These are phyloP conservation scores for Glaucidium brasilianum DNA, from an alignment of 2,113 vertebrate species.

Conservation along the genomic window DNA sequence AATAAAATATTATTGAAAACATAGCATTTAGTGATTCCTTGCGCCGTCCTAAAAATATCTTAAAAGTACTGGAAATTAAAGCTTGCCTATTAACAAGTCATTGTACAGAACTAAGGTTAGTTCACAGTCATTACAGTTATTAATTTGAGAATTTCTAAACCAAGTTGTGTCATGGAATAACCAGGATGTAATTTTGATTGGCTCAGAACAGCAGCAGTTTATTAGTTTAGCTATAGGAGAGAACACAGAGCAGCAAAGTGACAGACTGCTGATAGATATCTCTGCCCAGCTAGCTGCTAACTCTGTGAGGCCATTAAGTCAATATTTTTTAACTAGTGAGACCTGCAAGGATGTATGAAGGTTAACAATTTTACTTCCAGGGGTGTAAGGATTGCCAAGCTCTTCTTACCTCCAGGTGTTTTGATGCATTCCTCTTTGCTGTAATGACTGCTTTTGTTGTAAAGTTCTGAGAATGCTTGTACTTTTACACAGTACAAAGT, in stretches of 20 bases:
- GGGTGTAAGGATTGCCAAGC: background rate
- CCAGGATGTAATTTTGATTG: background rate
- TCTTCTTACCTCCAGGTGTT: slow-evolving; percentile 52
- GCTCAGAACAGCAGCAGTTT: background rate
- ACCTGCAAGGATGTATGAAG: background rate
- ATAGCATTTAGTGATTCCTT: background rate
- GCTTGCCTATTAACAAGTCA: background rate
- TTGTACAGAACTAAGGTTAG: background rate
- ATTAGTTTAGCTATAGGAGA: background rate
- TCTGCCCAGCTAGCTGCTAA: background rate
- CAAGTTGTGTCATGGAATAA: background rate
- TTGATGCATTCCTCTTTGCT: slow-evolving; percentile 46
- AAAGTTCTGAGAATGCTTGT: background rate
- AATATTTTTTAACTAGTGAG: background rate
- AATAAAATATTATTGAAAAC: background rate
- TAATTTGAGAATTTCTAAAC: background rate
- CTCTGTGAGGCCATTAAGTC: background rate
- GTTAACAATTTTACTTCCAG: background rate
- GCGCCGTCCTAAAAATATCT: background rate
- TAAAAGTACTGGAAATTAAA: background rate
- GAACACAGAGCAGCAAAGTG: background rate
- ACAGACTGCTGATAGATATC: background rate
- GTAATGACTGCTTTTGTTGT: slow-evolving; percentile 46
- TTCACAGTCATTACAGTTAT: background rate
- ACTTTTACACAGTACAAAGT: slow-evolving; percentile 64